phyloP scores from a whole-genome alignment of 2,113 vertebrate species.

The Hemiscyllium ocellatum region DNA sequence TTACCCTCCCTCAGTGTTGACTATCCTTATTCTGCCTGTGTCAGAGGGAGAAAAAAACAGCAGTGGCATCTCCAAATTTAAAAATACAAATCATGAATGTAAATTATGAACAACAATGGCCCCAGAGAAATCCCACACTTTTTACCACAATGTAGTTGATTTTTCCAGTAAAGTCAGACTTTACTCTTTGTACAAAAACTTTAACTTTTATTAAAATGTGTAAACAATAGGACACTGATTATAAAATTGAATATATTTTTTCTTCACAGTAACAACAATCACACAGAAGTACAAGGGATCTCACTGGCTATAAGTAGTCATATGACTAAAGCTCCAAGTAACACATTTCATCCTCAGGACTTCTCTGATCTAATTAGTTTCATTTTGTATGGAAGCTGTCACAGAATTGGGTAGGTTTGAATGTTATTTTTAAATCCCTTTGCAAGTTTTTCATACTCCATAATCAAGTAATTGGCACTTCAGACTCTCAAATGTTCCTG shows the following conservation, averaged over 20 bases:
- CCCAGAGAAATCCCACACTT: neutral
- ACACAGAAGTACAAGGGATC: conserved; percentile 85
- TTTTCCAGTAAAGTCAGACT: neutral
- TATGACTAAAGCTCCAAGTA: conserved; percentile 88
- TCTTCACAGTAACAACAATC: conserved; percentile 71
- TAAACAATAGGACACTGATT: neutral
- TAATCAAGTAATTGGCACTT: neutral
- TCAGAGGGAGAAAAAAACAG: no score
- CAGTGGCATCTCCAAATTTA: neutral
- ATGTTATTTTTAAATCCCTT: neutral
- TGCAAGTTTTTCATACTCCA: neutral
- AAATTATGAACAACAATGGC: neutral
- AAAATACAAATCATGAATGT: neutral
- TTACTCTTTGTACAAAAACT: neutral
- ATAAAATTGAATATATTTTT: conserved; percentile 15
- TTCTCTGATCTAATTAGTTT: conserved; percentile 98
- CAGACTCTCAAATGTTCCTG: neutral
- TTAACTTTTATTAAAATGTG: neutral
- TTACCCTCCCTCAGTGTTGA: no score
- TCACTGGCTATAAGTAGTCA: conserved; percentile 84
- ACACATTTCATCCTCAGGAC: conserved; percentile 94
- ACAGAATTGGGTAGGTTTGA: conserved; percentile 77
- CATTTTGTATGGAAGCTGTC: conserved; percentile 88
- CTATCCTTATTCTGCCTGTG: no score
- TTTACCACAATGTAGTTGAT: neutral